These are phyloP conservation scores for Nannoperca obscura DNA, from an alignment of 2,797 vertebrate species.

Conservation along the genomic window DNA sequence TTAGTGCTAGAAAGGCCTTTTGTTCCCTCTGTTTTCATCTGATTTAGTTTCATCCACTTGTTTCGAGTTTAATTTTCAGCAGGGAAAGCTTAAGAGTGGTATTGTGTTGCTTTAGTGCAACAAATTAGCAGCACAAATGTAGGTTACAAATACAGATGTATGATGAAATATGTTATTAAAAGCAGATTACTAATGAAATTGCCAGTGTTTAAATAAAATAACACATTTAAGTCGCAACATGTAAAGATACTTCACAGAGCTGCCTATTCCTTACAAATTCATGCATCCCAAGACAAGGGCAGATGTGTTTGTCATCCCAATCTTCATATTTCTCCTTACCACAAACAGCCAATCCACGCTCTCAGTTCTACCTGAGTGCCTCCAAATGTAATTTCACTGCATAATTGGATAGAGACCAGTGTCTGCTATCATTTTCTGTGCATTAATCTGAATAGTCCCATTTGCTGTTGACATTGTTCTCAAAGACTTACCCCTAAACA, in stretches of 20 bases:
- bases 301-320: slow-evolving; percentile 71
- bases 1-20: slow-evolving; percentile 4
- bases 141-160: slow-evolving; percentile 14
- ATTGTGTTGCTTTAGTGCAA: neutral
- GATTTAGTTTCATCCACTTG: slow-evolving; percentile 28
- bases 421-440: slow-evolving; percentile 77
- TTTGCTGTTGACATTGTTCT: slow-evolving; percentile 80
- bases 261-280: slow-evolving; percentile 29
- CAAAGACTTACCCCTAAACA: slow-evolving; percentile 70
- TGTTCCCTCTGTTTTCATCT: slow-evolving; percentile 37
- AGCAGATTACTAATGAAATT: slow-evolving; percentile 26
- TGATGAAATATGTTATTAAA: neutral
- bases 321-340: slow-evolving; percentile 67
- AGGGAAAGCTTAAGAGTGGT: neutral
- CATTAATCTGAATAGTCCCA: slow-evolving; percentile 77
- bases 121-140: slow-evolving; percentile 16
- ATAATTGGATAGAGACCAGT: slow-evolving; percentile 82
- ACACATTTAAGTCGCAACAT: slow-evolving; percentile 11
- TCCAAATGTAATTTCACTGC: slow-evolving; percentile 81
- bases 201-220: slow-evolving; percentile 26
- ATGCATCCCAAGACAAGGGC: slow-evolving; percentile 59
- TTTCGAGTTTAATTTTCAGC: slow-evolving; percentile 26
- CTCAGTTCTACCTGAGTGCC: slow-evolving; percentile 81
- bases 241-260: slow-evolving; percentile 22
- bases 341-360: slow-evolving; percentile 60